Percentiles rank a stretch among this genome's conserved stretches.
phyloP scores from a whole-genome alignment of 2,888 invertebrate species.

The Dynastes hyllus region DNA sequence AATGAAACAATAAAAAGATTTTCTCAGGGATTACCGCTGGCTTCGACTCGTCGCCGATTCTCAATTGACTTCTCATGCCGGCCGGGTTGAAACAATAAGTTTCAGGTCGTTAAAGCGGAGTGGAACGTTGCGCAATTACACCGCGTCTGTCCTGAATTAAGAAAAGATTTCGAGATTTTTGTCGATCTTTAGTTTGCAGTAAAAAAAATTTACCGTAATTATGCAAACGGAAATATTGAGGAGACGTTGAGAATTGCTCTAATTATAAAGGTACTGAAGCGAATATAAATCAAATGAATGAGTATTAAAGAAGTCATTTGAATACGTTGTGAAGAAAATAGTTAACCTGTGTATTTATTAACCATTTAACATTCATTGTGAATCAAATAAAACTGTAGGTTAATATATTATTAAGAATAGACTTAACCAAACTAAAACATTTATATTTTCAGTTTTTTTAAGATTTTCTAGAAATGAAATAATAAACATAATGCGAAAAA shows the following conservation, averaged over 20 bases:
- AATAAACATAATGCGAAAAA: too few relatives aligned
- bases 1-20: conserved; percentile 48
- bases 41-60: conserved; percentile 42
- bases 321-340: too few relatives aligned
- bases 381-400: too few relatives aligned
- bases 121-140: conserved; percentile 29
- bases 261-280: too few relatives aligned
- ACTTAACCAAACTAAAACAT: too few relatives aligned
- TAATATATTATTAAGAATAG: too few relatives aligned
- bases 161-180: conserved; percentile 9
- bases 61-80: conserved; percentile 44
- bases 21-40: conserved; percentile 44
- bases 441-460: too few relatives aligned
- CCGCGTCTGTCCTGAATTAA: background rate
- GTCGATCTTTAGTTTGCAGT: conserved; percentile 1
- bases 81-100: conserved; percentile 45
- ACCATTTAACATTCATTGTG: too few relatives aligned
- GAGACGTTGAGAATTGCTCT: background rate
- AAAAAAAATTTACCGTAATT: background rate
- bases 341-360: too few relatives aligned
- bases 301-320: too few relatives aligned
- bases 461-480: too few relatives aligned
- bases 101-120: conserved; percentile 42
- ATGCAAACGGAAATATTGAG: background rate
- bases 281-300: too few relatives aligned